A percentile compares a stretch with the other conserved stretches of the same genome.
Evolutionary conservation across 2,113 vertebrate genomes (phyloP).

Genomic region (Colaptes auratus): DNA sequence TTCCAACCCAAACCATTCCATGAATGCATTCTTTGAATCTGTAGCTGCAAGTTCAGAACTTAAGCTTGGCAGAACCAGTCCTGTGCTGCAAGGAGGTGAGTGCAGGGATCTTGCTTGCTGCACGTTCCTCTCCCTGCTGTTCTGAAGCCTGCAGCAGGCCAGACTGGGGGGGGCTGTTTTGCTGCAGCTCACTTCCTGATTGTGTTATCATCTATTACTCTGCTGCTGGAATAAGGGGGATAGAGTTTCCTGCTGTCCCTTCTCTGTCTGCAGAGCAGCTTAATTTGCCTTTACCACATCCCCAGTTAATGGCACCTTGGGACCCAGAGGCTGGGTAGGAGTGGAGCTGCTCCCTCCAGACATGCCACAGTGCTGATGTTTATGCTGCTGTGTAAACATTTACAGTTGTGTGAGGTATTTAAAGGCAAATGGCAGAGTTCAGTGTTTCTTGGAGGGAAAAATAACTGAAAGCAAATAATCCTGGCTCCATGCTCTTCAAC

Average conservation of each 20-base stretch:
- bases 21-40: too few relatives aligned
- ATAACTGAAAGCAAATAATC: not conserved
- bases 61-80: too few relatives aligned
- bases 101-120: not conserved
- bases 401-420: not conserved
- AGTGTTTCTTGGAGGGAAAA: not conserved
- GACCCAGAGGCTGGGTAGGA: not conserved
- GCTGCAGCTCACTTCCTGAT: not conserved
- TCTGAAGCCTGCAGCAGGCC: not conserved
- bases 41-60: not conserved
- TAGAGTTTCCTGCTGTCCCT: not conserved
- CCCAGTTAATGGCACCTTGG: not conserved
- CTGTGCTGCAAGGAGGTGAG: not conserved
- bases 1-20: too few relatives aligned
- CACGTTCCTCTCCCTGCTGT: not conserved
- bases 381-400: not conserved
- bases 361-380: not conserved
- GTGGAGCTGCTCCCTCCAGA: not conserved
- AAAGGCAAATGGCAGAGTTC: not conserved
- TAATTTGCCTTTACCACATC: not conserved
- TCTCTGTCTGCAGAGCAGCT: not conserved
- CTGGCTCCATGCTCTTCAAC: not conserved
- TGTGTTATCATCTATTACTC: not conserved
- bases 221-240: not conserved
- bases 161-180: not conserved